Evolutionary conservation across 2,113 vertebrate species (phyloP).

Genomic region (Cichladusa arquata): DNA sequence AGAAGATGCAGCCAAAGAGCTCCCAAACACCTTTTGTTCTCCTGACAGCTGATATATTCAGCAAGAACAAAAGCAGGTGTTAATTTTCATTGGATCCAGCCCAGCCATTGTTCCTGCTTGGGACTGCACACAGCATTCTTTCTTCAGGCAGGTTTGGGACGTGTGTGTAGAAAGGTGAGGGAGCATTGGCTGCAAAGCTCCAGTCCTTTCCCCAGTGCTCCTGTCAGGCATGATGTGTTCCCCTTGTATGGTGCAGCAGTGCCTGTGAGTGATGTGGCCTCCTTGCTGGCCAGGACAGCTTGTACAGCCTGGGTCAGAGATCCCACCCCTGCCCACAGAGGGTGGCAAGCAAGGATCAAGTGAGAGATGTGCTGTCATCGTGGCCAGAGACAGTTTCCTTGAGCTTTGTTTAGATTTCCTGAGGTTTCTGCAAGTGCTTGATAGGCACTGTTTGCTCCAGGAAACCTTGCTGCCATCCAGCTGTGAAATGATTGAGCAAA

Average conservation of each 20-base stretch:
- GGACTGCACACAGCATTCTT: neutral
- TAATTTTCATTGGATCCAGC: neutral
- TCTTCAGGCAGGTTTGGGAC: neutral
- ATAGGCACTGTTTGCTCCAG: fast-evolving
- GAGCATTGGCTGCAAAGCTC: neutral
- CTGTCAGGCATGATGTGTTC: neutral
- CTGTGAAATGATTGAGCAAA: neutral
- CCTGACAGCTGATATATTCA: neutral
- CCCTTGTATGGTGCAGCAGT: fast-evolving
- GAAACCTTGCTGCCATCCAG: neutral
- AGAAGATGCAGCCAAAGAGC: neutral
- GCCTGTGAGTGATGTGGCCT: neutral
- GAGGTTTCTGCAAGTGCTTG: neutral
- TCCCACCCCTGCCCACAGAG: neutral
- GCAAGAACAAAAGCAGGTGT: neutral
- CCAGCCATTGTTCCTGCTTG: neutral
- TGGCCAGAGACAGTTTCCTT: neutral
- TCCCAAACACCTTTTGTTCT: neutral
- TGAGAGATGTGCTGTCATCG: neutral
- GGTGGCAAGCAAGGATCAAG: fast-evolving
- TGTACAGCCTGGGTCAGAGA: neutral
- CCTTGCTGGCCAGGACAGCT: neutral
- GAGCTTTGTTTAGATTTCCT: neutral
- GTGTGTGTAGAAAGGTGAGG: neutral
- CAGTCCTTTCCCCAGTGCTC: neutral